phyloP scores from a whole-genome alignment of 2,888 invertebrate species.

The Phytoseiulus persimilis region DNA sequence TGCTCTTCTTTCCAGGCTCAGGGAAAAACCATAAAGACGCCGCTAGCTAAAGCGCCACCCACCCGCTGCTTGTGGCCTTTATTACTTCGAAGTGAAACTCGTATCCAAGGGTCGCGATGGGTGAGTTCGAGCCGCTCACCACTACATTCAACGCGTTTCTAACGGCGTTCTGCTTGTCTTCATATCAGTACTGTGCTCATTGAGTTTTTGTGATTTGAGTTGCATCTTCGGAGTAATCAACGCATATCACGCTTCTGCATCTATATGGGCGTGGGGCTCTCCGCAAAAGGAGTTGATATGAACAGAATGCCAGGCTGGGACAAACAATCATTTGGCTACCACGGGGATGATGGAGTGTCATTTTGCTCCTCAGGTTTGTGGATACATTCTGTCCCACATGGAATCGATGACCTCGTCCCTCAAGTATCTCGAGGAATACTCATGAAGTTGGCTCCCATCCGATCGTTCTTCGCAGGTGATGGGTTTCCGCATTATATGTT shows the following conservation, averaged over 20 bases:
- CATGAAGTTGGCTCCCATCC: no score
- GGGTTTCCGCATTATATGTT: neutral
- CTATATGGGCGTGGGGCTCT: conserved; percentile 97
- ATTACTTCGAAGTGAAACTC: conserved; percentile 97
- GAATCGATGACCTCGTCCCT: no score
- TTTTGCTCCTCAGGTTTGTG: conserved; percentile 71
- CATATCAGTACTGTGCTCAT: no score
- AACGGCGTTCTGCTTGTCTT: neutral
- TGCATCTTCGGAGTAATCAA: neutral
- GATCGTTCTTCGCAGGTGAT: no score
- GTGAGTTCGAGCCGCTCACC: conserved; percentile 48
- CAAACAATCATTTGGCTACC: conserved; percentile 96
- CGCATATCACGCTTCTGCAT: conserved; percentile 47
- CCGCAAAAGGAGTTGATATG: conserved; percentile 90
- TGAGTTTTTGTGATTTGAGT: neutral
- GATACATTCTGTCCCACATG: no score
- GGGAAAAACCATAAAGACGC: conserved; percentile 97
- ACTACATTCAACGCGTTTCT: neutral
- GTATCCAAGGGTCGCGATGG: conserved; percentile 97
- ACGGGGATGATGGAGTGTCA: conserved; percentile 98
- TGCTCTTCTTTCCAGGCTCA: conserved; percentile 62
- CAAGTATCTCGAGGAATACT: no score
- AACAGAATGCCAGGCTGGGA: conserved; percentile 99
- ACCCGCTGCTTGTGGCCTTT: conserved; percentile 87
- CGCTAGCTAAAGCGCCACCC: conserved; percentile 90